Percentiles rank a stretch among this genome's conserved stretches.
phyloP scores from a whole-genome alignment of 2,888 invertebrate species.

The Cosmia trapezina region DNA sequence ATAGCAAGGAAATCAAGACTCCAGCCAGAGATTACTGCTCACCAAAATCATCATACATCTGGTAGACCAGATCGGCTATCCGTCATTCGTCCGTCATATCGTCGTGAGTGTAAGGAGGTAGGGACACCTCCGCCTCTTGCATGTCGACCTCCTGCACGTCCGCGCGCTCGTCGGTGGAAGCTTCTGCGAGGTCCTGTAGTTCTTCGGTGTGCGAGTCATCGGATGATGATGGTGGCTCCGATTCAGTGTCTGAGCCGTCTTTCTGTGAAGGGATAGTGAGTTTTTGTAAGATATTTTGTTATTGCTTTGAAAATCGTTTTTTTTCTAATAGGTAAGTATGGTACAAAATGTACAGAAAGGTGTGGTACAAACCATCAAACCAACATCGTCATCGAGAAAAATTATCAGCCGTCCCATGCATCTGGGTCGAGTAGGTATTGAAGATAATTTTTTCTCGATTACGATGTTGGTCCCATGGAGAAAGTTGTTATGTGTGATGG shows the following conservation, averaged over 20 bases:
- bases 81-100: constrained; percentile 48
- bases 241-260: constrained; percentile 68
- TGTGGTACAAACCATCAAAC: too few species aligned
- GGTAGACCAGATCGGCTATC: constrained; percentile 40
- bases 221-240: constrained; percentile 63
- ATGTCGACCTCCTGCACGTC: constrained; percentile 18
- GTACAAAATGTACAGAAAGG: too few species aligned
- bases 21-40: background rate
- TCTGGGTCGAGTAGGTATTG: too few species aligned
- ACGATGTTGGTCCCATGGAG: too few species aligned
- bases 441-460: too few species aligned
- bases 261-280: constrained; percentile 62
- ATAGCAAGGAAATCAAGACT: background rate
- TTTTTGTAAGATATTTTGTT: too few species aligned
- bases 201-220: constrained; percentile 62
- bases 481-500: too few species aligned
- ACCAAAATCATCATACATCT: background rate
- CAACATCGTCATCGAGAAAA: too few species aligned
- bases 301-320: too few species aligned
- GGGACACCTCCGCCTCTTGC: constrained; percentile 29
- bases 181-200: constrained; percentile 1
- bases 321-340: too few species aligned
- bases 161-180: constrained; percentile 15
- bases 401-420: too few species aligned
- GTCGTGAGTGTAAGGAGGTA: constrained; percentile 16